A percentile compares a stretch with the other conserved stretches of the same genome.
These are phyloP conservation scores for Leptinotarsa juncta DNA, from an alignment of 2,888 invertebrate species.

Conservation along the genomic window DNA sequence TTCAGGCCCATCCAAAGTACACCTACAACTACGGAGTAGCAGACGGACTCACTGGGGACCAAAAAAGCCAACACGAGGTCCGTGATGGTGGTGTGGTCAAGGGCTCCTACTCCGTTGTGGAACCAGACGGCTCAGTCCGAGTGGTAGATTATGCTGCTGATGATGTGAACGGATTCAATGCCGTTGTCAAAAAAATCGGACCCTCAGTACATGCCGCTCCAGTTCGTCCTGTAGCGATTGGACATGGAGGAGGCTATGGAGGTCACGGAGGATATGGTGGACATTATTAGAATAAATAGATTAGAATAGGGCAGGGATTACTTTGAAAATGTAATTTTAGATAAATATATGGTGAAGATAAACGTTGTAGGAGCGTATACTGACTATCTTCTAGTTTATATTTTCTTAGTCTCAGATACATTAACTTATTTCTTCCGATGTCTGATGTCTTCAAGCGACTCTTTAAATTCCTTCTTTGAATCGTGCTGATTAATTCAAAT, in stretches of 20 bases:
- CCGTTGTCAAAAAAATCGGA: conserved; percentile 63
- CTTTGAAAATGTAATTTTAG: too few species aligned
- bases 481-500: too few species aligned
- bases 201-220: conserved; percentile 57
- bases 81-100: conserved; percentile 64
- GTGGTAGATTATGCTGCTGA: conserved; percentile 70
- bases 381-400: too few species aligned
- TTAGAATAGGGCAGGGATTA: background rate
- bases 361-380: too few species aligned
- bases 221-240: conserved; percentile 25
- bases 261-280: conserved; percentile 36
- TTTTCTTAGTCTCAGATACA: too few species aligned
- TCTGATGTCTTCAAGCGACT: too few species aligned
- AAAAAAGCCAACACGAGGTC: conserved; percentile 61
- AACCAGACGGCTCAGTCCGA: conserved; percentile 69
- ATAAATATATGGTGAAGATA: too few species aligned
- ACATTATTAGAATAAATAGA: conserved; percentile 37
- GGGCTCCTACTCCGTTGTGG: conserved; percentile 67
- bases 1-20: conserved; percentile 61
- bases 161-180: conserved; percentile 60
- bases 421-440: too few species aligned
- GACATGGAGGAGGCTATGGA: conserved; percentile 35
- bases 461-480: too few species aligned
- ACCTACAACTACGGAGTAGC: conserved; percentile 63
- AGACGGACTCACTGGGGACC: conserved; percentile 61